phyloP scores from a whole-genome alignment of 1,140 invertebrate species.

The Adelges cooleyi region DNA sequence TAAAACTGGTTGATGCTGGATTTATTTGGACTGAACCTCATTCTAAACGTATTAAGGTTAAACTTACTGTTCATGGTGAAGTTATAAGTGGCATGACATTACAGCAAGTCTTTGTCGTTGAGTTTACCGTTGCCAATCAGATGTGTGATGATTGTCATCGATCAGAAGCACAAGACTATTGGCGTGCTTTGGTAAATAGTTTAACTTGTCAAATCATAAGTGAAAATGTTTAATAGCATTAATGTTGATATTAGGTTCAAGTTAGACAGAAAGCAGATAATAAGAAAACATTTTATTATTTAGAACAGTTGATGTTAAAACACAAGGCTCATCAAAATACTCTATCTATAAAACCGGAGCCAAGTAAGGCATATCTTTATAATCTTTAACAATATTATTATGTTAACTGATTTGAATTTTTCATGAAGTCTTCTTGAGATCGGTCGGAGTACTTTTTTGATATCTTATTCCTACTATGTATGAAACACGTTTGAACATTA shows the following conservation, averaged over 20 bases:
- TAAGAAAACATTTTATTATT: conserved; percentile 96
- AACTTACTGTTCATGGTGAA: conserved; percentile 94
- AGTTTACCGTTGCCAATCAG: conserved; percentile 80
- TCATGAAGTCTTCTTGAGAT: too few relatives aligned
- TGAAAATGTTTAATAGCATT: background rate
- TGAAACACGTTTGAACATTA: too few relatives aligned
- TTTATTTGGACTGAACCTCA: conserved; percentile 99
- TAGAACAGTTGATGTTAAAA: conserved; percentile 95
- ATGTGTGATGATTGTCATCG: conserved; percentile 98
- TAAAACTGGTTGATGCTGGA: conserved; percentile 85
- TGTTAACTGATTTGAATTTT: background rate
- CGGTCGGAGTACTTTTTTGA: too few relatives aligned
- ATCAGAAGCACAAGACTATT: conserved; percentile 94
- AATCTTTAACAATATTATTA: conserved; percentile 16
- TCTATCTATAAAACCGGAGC: conserved; percentile 83
- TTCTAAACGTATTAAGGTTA: conserved; percentile 93
- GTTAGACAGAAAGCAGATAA: conserved; percentile 78
- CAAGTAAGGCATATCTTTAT: conserved; percentile 48
- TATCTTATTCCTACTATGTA: too few relatives aligned
- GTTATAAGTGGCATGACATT: conserved; percentile 68
- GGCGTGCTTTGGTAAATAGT: conserved; percentile 69
- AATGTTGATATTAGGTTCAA: conserved; percentile 51
- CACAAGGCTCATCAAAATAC: conserved; percentile 86
- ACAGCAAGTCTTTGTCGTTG: conserved; percentile 88
- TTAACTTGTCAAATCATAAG: background rate